A percentile compares a stretch with the other conserved stretches of the same genome.
phyloP scores from a whole-genome alignment of 2,888 invertebrate species.

The Apoderus coryli region DNA sequence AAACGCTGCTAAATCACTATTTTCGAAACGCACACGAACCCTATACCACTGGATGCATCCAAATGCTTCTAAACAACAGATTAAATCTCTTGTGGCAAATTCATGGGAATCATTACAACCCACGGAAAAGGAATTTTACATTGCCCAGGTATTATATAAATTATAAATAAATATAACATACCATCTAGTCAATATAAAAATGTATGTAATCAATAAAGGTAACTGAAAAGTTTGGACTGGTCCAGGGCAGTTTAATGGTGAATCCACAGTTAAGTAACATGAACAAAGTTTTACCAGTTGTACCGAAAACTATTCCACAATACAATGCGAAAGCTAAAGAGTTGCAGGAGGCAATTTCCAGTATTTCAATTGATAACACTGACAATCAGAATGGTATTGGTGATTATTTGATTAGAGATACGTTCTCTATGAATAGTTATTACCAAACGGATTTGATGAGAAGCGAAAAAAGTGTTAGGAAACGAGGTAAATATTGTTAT shows the following conservation, averaged over 20 bases:
- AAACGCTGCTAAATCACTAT: constrained; percentile 33
- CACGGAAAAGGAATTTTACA: constrained; percentile 33
- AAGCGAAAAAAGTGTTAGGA: no score
- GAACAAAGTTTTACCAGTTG: constrained; percentile 22
- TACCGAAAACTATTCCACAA: constrained; percentile 10
- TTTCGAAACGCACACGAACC: constrained; percentile 34
- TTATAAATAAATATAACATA: no score
- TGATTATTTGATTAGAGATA: no score
- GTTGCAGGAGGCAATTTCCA: constrained; percentile 22
- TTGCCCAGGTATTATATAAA: constrained; percentile 32
- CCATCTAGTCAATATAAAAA: no score
- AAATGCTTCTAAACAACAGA: constrained; percentile 29
- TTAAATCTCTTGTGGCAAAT: constrained; percentile 30
- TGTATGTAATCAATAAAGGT: no score
- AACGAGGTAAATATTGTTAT: no score
- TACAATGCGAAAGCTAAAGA: constrained; percentile 17
- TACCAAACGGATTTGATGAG: no score
- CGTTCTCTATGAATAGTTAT: no score
- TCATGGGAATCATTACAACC: constrained; percentile 32
- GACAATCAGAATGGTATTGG: no score
- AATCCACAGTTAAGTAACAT: constrained; percentile 32
- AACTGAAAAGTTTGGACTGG: constrained; percentile 30
- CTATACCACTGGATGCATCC: constrained; percentile 36
- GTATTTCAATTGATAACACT: constrained; percentile 18
- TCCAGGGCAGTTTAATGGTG: constrained; percentile 30